Evolutionary conservation across 92 coral and sea anemone species (phyloP).

Genomic region (Phenganax stokvisi): DNA sequence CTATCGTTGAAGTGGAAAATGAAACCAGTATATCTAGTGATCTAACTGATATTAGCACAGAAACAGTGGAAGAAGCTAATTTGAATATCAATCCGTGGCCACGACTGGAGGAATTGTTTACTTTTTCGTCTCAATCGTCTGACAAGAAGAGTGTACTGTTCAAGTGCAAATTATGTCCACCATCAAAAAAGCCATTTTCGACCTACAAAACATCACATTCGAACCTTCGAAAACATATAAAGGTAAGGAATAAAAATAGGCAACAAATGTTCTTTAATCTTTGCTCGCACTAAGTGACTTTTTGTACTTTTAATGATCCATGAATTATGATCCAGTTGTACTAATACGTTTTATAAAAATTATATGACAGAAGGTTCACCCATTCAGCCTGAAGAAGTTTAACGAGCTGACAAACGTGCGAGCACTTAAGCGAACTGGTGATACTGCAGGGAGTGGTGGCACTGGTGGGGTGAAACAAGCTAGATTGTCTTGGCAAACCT

Average conservation of each 20-base stretch:
- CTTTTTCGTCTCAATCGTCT: conserved; percentile 27
- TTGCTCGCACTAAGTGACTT: too few relatives aligned
- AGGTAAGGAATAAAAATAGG: conserved; percentile 13
- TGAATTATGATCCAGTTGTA: neutral
- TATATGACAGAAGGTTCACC: conserved; percentile 16
- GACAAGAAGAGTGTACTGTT: conserved; percentile 13
- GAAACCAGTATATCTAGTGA: neutral
- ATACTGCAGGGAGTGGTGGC: conserved; percentile 8
- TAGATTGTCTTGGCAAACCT: conserved; percentile 18
- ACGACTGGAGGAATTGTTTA: conserved; percentile 15
- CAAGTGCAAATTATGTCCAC: conserved; percentile 28
- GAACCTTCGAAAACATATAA: conserved; percentile 29
- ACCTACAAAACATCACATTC: conserved; percentile 25
- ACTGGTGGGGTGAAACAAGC: conserved; percentile 18
- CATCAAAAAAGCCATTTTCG: conserved; percentile 19
- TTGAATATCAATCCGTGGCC: conserved; percentile 10
- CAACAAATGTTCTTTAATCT: too few relatives aligned
- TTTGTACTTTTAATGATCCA: too few relatives aligned
- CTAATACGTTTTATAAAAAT: conserved; percentile 5
- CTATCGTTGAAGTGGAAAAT: conserved; percentile 5
- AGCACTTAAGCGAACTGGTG: neutral
- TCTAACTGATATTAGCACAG: conserved; percentile 25
- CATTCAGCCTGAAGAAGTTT: neutral
- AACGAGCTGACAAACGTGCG: neutral
- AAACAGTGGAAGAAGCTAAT: conserved; percentile 18